These are phyloP conservation scores for Nyctalus aviator DNA, from an alignment of 2,797 vertebrate species.

Conservation along the genomic window DNA sequence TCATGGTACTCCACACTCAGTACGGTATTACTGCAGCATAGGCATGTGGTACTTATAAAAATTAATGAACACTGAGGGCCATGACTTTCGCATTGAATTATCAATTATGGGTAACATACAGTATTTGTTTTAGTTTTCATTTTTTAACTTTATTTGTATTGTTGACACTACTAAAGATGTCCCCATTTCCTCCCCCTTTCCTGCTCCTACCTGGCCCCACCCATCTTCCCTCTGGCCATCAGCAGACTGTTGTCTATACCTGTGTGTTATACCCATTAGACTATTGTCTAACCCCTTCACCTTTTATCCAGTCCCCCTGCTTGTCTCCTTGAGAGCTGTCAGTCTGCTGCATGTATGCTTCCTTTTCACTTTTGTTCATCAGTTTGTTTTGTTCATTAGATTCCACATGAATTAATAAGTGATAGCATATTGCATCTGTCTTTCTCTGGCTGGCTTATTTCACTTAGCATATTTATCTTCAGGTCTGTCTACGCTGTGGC, in stretches of 20 bases:
- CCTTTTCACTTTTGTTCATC: neutral
- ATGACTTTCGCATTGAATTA: neutral
- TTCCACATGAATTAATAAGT: neutral
- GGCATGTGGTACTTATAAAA: constrained; percentile 17
- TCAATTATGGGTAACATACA: constrained; percentile 9
- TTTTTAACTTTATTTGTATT: constrained; percentile 11
- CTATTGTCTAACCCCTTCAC: neutral
- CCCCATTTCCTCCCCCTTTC: neutral
- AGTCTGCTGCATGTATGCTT: neutral
- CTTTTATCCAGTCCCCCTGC: neutral
- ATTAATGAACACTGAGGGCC: neutral
- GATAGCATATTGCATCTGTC: neutral
- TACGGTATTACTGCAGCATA: neutral
- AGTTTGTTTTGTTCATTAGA: neutral
- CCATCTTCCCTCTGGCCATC: neutral
- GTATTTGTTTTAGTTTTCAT: neutral
- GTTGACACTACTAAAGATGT: neutral
- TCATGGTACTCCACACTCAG: neutral
- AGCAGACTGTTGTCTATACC: neutral
- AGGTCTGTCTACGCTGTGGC: neutral
- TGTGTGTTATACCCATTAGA: neutral
- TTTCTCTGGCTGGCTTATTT: neutral
- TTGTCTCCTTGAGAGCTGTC: neutral
- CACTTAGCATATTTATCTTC: neutral
- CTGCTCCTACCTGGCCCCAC: neutral